Evolutionary conservation across 2,113 vertebrate genomes (phyloP), one percentile per base, ranked within the genome.

Genomic region (Paedocypris sp.): DNA sequence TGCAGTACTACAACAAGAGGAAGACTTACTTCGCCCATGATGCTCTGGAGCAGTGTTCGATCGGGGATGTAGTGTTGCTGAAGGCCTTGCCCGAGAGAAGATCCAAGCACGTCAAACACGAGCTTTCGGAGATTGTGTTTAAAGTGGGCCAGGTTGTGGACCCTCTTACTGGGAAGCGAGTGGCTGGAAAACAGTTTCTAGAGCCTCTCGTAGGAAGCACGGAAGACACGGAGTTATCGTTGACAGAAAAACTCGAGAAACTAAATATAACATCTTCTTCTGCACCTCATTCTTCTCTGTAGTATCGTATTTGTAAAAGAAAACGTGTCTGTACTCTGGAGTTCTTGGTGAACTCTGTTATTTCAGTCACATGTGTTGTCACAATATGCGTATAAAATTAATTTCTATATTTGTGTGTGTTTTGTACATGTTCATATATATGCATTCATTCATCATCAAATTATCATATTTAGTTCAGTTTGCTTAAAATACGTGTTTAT

Each of bases 21-120:
- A 98, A 93, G 82, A 99, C 95, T 0, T 99, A 98, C 70, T 99
- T 97, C 79, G 95, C 94, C 43, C 93, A 98, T 0, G 95, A 99
- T 59, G 82, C 89, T 0, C 75, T 90, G 75, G 79, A 86, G 70
- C 90, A 91, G 73, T 94, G 93, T 77, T 88, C 85, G 0, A 72
- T 91, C 28, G 95, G 95, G 67, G 95, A 99, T 66, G 79, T 97
- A 1, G 93, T 97, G 50, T 91, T 98, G 20, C 84, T 99, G 69
- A 94, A 87, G 74, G 92, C 94, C 38, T 74, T 99, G 52, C 80
- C 88, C 1, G 88, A 90, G 62, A 64, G 84, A 9, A 85, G 88
- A 65, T 78, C 84, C 60, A 97, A 93, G 73, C 89, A 93, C 0
- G 94, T 99, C 69, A 96, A 90, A 64, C 95, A 98, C 1, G 93